Conservation (phyloP, 2,888 invertebrate genomes). For the Prostheceraeus crozeri region DNA sequence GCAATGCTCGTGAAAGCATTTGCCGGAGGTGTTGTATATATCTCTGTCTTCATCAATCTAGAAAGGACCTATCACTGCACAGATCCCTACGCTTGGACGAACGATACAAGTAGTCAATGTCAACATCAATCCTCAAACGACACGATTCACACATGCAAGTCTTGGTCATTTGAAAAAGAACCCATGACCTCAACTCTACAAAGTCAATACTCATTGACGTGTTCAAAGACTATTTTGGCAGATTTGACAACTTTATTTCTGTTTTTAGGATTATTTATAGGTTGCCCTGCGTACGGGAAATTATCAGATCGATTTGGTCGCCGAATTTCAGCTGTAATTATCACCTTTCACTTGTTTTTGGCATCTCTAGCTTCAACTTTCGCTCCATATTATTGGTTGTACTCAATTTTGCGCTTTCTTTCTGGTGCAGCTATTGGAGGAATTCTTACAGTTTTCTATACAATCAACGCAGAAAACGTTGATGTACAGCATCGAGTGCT, state of each 20-base stretch:
- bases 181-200: not conserved
- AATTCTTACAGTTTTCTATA: slow-evolving; percentile 16
- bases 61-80: too few relatives aligned
- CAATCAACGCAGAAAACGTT: slow-evolving; percentile 6
- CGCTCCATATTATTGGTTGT: slow-evolving; percentile 25
- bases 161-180: slow-evolving; percentile 24
- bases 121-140: too few relatives aligned
- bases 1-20: too few relatives aligned
- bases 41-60: too few relatives aligned
- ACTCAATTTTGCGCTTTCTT: slow-evolving; percentile 8
- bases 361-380: slow-evolving; percentile 8
- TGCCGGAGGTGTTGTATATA: too few relatives aligned
- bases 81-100: too few relatives aligned
- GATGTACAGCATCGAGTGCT: slow-evolving; percentile 23
- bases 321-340: not conserved
- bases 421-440: slow-evolving; percentile 30
- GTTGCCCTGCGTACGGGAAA: slow-evolving; percentile 45
- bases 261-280: slow-evolving; percentile 46
- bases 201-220: slow-evolving; percentile 42
- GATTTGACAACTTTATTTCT: slow-evolving; percentile 44
- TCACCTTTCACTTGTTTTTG: slow-evolving; percentile 4
- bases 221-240: slow-evolving; percentile 42
- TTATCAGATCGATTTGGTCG: slow-evolving; percentile 44
- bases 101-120: too few relatives aligned
- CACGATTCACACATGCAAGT: too few relatives aligned